These are phyloP conservation scores for Synanthedon vespiformis DNA, from an alignment of 2,888 invertebrate genomes.

Conservation along the genomic window DNA sequence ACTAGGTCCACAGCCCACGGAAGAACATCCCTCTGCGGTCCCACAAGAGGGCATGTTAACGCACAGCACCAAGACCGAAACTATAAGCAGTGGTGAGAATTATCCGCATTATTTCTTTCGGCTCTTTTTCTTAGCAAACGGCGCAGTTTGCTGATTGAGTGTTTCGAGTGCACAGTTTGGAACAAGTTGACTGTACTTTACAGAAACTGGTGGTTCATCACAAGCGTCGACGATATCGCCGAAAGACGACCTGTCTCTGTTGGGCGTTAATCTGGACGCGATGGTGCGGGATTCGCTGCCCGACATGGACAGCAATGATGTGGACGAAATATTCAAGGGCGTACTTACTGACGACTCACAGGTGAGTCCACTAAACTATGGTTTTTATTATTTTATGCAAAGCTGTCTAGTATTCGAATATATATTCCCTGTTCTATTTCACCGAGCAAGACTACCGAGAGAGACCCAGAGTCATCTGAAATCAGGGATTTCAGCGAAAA, in stretches of 20 bases:
- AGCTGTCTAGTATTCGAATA: background rate
- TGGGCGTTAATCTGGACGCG: constrained; percentile 77
- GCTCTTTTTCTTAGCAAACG: too few relatives aligned
- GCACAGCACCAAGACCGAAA: constrained; percentile 38
- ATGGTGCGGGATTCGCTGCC: constrained; percentile 79
- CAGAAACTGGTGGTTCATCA: constrained; percentile 46
- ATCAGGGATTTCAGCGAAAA: too few relatives aligned
- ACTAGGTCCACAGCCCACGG: constrained; percentile 47
- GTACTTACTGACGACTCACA: constrained; percentile 85
- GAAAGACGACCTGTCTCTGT: constrained; percentile 72
- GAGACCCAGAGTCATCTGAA: too few relatives aligned
- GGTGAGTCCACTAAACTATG: constrained; percentile 19
- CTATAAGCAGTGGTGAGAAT: constrained; percentile 36
- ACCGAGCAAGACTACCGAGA: too few relatives aligned
- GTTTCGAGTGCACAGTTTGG: too few relatives aligned
- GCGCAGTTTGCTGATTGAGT: too few relatives aligned
- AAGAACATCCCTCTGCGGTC: constrained; percentile 29
- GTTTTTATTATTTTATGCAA: background rate
- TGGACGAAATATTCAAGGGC: constrained; percentile 92
- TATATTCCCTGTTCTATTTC: too few relatives aligned
- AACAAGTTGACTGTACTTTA: background rate
- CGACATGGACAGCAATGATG: constrained; percentile 91
- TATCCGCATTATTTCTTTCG: background rate
- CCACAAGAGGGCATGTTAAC: constrained; percentile 10
- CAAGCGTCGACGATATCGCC: constrained; percentile 64